Percentiles rank a stretch among this genome's conserved stretches.
phyloP scores from a whole-genome alignment of 2,113 vertebrate species.

The Hippoglossus stenolepis region DNA sequence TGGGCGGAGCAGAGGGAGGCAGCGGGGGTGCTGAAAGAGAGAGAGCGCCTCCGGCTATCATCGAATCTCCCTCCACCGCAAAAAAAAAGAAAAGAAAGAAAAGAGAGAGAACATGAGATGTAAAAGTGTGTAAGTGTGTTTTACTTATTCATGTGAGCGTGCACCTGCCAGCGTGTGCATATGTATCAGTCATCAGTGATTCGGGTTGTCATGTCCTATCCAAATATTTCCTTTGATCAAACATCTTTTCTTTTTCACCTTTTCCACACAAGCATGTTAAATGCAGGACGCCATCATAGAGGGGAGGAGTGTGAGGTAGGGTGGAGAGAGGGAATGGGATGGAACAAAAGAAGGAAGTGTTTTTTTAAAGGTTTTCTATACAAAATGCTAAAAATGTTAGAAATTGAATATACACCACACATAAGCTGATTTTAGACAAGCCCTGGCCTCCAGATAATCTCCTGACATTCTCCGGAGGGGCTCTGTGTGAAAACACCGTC shows the following conservation, averaged over 20 bases:
- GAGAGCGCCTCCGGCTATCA: slow-evolving; percentile 44
- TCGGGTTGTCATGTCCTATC: slow-evolving; percentile 36
- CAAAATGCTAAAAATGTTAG: no score
- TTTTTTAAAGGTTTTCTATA: no score
- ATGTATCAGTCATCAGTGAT: slow-evolving; percentile 35
- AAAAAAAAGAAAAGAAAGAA: neutral
- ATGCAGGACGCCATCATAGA: neutral
- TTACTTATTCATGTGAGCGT: neutral
- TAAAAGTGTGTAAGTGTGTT: neutral
- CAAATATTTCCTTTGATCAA: slow-evolving; percentile 56
- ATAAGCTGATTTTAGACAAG: no score
- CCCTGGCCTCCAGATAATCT: no score
- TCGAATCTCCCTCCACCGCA: slow-evolving; percentile 35
- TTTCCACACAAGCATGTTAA: slow-evolving; percentile 14
- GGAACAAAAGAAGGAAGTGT: no score
- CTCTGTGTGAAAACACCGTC: no score
- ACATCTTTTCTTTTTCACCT: slow-evolving; percentile 2
- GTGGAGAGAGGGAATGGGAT: no score
- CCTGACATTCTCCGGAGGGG: no score
- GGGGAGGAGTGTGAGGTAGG: neutral
- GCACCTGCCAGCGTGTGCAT: neutral
- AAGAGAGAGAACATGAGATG: neutral
- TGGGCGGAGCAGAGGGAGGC: no score
- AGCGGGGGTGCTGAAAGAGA: neutral
- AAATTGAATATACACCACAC: no score